phyloP scores from a whole-genome alignment of 2,888 invertebrate species.

The Hemistola chrysoprasaria region DNA sequence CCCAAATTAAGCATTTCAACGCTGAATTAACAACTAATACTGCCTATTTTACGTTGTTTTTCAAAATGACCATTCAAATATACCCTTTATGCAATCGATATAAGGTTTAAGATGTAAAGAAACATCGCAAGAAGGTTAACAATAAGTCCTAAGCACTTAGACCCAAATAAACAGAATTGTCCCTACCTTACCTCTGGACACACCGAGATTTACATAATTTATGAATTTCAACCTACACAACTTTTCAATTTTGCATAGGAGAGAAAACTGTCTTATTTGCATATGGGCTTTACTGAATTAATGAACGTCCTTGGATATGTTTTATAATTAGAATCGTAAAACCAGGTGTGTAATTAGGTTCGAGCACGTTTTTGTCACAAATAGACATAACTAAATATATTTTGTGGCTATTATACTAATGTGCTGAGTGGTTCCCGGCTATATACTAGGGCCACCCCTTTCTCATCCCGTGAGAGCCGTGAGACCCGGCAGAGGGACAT shows the following conservation, averaged over 20 bases:
- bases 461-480: too few species aligned
- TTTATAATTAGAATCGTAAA: too few species aligned
- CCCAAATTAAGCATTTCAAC: constrained; percentile 11
- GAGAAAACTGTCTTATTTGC: constrained; percentile 21
- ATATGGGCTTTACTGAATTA: constrained; percentile 14
- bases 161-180: constrained; percentile 32
- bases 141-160: constrained; percentile 29
- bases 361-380: too few species aligned
- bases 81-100: not conserved
- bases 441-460: too few species aligned
- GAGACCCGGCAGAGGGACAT: too few species aligned
- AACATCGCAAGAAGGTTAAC: constrained; percentile 13
- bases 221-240: constrained; percentile 28
- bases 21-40: constrained; percentile 11
- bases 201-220: constrained; percentile 31
- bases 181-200: constrained; percentile 23
- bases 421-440: too few species aligned
- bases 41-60: not conserved
- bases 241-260: constrained; percentile 26
- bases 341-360: too few species aligned
- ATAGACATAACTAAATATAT: too few species aligned
- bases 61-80: not conserved
- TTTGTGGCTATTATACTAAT: too few species aligned
- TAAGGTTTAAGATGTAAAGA: not conserved
- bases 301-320: not conserved